Evolutionary conservation across 2,113 vertebrate genomes (phyloP).

Genomic region (Actinemys pallida): DNA sequence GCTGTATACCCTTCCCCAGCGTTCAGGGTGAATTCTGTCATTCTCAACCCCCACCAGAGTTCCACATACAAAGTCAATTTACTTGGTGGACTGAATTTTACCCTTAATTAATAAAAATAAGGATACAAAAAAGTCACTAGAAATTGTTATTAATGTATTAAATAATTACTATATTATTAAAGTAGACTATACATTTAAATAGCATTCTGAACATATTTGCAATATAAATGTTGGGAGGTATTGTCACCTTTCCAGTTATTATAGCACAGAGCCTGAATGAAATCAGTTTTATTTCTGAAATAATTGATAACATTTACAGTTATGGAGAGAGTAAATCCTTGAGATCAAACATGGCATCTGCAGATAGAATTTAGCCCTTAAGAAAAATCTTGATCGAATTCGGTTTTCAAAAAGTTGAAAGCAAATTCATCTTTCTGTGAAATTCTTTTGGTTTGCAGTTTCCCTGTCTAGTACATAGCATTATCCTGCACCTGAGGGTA

Average conservation of each 20-base stretch:
- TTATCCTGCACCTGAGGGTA: conserved; percentile 3
- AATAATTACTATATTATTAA: not conserved
- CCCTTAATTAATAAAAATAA: not conserved
- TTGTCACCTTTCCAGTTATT: not conserved
- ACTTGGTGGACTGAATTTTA: not conserved
- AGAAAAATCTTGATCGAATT: not conserved
- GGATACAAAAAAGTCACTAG: accelerated
- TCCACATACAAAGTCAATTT: not conserved
- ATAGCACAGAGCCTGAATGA: not conserved
- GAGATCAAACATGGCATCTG: not conserved
- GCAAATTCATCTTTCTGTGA: conserved; percentile 21
- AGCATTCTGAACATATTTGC: not conserved
- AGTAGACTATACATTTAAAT: not conserved
- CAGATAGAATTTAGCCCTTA: not conserved
- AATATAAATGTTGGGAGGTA: not conserved
- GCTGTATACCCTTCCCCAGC: not conserved
- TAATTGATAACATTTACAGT: conserved; percentile 24
- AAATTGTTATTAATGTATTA: not conserved
- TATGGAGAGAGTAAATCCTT: conserved; percentile 8
- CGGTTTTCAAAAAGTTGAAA: conserved; percentile 25
- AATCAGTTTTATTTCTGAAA: conserved; percentile 13
- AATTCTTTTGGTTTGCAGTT: conserved; percentile 46
- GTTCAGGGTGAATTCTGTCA: not conserved
- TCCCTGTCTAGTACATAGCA: conserved; percentile 7
- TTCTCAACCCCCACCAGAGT: not conserved